phyloP scores from a whole-genome alignment of 2,113 vertebrate genomes.

The Rhinogobius similis region DNA sequence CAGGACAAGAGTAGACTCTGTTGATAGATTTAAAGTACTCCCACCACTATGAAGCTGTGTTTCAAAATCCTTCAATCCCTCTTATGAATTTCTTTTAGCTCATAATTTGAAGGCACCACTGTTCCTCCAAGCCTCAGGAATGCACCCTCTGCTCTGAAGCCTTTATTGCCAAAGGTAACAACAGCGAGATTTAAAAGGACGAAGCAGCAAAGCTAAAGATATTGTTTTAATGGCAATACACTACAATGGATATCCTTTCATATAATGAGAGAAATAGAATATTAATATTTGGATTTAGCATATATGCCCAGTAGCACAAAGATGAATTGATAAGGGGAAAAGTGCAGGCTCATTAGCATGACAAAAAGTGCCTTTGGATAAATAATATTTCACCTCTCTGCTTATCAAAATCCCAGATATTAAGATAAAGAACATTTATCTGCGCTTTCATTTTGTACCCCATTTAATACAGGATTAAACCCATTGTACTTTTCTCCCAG shows the following conservation, averaged over 20 bases:
- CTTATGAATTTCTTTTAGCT: slow-evolving; percentile 44
- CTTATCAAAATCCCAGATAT: slow-evolving; percentile 52
- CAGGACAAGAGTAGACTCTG: slow-evolving; percentile 52
- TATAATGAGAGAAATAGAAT: slow-evolving; percentile 54
- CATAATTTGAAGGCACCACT: slow-evolving; percentile 51
- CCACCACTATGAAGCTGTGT: slow-evolving; percentile 29
- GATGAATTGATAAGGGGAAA: slow-evolving; percentile 59
- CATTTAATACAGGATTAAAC: slow-evolving; percentile 33
- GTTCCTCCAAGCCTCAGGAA: slow-evolving; percentile 47
- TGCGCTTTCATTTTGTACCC: slow-evolving; percentile 11
- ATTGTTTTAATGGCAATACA: slow-evolving; percentile 49
- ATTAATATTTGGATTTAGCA: slow-evolving; percentile 60
- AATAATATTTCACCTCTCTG: slow-evolving; percentile 44
- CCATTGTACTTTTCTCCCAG: slow-evolving; percentile 21
- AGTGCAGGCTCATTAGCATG: slow-evolving; percentile 61
- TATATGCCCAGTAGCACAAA: slow-evolving; percentile 65
- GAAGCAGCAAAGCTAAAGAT: slow-evolving; percentile 39
- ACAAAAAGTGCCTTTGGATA: slow-evolving; percentile 57
- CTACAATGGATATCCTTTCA: slow-evolving; percentile 40
- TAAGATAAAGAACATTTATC: slow-evolving; percentile 47
- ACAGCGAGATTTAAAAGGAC: slow-evolving; percentile 34
- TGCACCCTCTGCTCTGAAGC: slow-evolving; percentile 23
- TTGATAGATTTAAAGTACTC: slow-evolving; percentile 68
- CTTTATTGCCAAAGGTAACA: slow-evolving; percentile 51
- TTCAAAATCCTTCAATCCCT: slow-evolving; percentile 33